These are phyloP conservation scores for Augochlora pura DNA, from an alignment of 1,140 invertebrate species.

Conservation along the genomic window DNA sequence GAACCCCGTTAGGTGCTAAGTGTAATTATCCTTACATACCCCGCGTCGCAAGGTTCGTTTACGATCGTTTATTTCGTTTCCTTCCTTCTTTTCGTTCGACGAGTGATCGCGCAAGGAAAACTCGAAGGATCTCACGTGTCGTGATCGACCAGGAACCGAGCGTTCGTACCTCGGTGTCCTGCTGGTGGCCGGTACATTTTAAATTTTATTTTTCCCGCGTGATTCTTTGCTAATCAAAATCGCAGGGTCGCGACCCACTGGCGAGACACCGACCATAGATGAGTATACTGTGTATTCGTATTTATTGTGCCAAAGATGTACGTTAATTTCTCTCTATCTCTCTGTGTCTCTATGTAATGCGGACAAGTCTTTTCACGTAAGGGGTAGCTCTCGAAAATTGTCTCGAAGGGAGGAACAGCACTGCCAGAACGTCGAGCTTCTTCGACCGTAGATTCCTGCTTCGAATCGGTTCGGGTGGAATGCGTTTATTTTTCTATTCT, in stretches of 20 bases:
- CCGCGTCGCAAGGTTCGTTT: conserved; percentile 40
- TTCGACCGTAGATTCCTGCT: not conserved
- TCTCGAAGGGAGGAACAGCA: not conserved
- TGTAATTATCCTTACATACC: conserved; percentile 50
- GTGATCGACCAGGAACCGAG: conserved; percentile 26
- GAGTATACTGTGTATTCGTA: conserved; percentile 63
- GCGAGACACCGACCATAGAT: conserved; percentile 6
- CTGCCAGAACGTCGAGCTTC: not conserved
- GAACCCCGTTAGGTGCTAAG: conserved; percentile 60
- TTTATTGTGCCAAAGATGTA: conserved; percentile 79
- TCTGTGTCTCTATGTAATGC: conserved; percentile 7
- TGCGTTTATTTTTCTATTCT: not conserved
- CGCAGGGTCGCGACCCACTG: not conserved
- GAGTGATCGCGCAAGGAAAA: conserved; percentile 38
- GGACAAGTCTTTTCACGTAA: conserved; percentile 16
- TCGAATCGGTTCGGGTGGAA: not conserved
- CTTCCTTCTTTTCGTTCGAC: conserved; percentile 40
- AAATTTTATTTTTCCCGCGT: not conserved
- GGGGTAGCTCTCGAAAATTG: not conserved
- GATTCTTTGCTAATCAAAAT: not conserved
- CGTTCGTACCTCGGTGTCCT: not conserved
- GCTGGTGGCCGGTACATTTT: not conserved
- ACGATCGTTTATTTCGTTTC: not conserved
- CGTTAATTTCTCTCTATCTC: conserved; percentile 59
- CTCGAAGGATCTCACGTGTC: conserved; percentile 55